Evolutionary conservation across 1,140 invertebrate species (phyloP), one percentile per base, ranked within the genome.

Genomic region (Parasteatoda tepidariorum): DNA sequence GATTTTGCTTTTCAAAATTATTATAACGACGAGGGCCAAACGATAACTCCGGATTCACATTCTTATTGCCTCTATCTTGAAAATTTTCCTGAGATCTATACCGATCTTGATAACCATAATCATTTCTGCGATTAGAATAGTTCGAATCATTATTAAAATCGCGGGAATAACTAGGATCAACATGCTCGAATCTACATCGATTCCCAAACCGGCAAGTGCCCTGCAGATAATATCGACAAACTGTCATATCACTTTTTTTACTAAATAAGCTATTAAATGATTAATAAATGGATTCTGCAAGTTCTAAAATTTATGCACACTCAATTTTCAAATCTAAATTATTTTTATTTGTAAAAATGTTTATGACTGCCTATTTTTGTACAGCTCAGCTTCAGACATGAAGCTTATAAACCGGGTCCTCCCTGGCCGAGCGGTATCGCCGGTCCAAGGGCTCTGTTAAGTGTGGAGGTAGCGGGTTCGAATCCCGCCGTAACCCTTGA

Each of bases 201-300:
- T 71, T 67, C n/a, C 64, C 78, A 62, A 70, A 82, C 13, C 78
- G 66, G 31, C 78, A 82, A 71, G 33, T 71, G 5, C 78, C 78
- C 15, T 82, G 66, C 22, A 71, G 28, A 33, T 31, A 82, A 71
- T 61, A 82, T 11, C 67, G 6, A 61, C 78, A 82, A 1, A 82
- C 24, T 13, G 67, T 71, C 78, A 82, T 82, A 22, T 33, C 57
- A 3, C 13, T 61, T 13, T 18, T 48, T 48, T 48, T 13, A 2
- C 18, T 18, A 48, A 1, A 48, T 48, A 48, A 48, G 18, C 4
- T 48, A 9, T 2, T 13, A 48, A 9, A 13, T 48, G 4, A 13
- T 2, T 48, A 48, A 1, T 18, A 48, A 48, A 48, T 4, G 38
- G 18, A 18, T 48, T 48, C n/a, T n/a, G n/a, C n/a, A n/a, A n/a